These are phyloP conservation scores for Poecile montanus DNA, from an alignment of 2,797 vertebrate species.

Conservation along the genomic window DNA sequence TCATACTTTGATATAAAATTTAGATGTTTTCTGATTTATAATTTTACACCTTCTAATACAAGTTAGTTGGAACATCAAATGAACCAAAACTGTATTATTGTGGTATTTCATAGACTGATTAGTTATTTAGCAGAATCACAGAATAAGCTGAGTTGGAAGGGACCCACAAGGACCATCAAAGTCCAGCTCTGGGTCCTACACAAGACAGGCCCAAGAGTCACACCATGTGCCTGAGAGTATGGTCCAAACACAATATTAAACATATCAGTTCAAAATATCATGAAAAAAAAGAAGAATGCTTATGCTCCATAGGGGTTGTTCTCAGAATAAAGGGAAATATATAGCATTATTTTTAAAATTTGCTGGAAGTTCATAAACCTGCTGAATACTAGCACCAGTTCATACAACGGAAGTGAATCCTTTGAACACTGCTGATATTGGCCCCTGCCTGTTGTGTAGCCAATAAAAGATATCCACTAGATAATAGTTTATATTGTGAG, in stretches of 20 bases:
- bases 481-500: not conserved
- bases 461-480: not conserved
- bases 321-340: not conserved
- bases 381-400: not conserved
- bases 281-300: not conserved
- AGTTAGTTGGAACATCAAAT: not conserved
- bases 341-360: not conserved
- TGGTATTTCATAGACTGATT: not conserved
- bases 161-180: not conserved
- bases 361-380: not conserved
- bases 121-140: not conserved
- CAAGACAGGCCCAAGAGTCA: not conserved
- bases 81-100: not conserved
- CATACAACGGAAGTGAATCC: not conserved
- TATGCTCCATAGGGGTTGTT: not conserved
- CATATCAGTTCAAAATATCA: not conserved
- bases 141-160: not conserved
- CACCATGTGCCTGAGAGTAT: not conserved
- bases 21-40: not conserved
- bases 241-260: not conserved
- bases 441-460: not conserved
- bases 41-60: not conserved
- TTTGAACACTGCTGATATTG: not conserved
- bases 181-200: not conserved
- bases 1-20: not conserved